These are phyloP conservation scores for Drosophila subsilvestris DNA, from an alignment of 2,888 invertebrate genomes.

Conservation along the genomic window DNA sequence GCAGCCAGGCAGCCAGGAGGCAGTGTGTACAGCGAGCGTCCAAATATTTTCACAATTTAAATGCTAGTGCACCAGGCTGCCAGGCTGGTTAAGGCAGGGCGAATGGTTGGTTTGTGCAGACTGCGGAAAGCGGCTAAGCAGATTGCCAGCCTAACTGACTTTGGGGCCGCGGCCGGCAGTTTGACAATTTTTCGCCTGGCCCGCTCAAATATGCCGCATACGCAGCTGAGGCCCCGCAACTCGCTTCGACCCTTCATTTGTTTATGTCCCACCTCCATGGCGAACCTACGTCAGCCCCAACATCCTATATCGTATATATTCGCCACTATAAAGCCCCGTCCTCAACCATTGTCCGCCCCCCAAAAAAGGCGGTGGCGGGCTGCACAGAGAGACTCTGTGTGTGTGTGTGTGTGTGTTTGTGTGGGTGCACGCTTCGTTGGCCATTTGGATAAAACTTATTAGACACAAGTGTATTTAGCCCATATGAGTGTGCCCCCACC, in stretches of 20 bases:
- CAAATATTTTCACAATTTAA: conserved; percentile 80
- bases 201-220: conserved; percentile 64
- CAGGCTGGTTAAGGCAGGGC: too few relatives aligned
- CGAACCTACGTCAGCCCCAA: background rate
- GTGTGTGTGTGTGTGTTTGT: conserved; percentile 11
- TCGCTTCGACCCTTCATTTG: conserved; percentile 67
- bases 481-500: conserved; percentile 49
- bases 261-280: conserved; percentile 51
- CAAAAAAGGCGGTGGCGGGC: background rate
- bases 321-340: background rate
- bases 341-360: background rate
- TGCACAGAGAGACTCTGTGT: background rate
- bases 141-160: conserved; percentile 71
- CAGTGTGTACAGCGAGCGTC: conserved; percentile 27
- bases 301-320: conserved; percentile 6
- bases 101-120: conserved; percentile 2
- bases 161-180: conserved; percentile 69
- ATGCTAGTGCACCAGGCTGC: conserved; percentile 51
- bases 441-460: conserved; percentile 77
- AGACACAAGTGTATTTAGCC: conserved; percentile 75
- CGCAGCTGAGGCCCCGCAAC: conserved; percentile 64
- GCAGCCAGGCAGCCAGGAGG: background rate
- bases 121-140: conserved; percentile 58
- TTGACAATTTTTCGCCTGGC: conserved; percentile 72
- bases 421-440: conserved; percentile 56